Evolutionary conservation across 2,113 vertebrate genomes (phyloP).

Genomic region (Colaptes auratus): DNA sequence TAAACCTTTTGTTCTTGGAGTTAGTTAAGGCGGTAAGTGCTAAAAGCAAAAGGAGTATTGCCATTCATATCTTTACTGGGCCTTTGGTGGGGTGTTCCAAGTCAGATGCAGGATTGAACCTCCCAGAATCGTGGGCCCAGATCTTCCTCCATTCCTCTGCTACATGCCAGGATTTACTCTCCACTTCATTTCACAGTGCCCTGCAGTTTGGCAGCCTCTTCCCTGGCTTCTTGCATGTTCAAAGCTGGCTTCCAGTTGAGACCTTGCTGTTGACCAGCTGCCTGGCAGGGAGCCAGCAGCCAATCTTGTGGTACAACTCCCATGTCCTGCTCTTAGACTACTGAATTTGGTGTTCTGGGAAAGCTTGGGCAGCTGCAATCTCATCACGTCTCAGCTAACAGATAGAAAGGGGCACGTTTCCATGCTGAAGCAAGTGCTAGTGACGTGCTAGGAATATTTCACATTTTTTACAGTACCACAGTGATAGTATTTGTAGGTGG

Average conservation of each 20-base stretch:
- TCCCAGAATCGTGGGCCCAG: fast-evolving
- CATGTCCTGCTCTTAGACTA: background rate
- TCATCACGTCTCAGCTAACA: background rate
- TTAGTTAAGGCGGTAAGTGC: fast-evolving
- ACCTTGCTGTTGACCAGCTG: background rate
- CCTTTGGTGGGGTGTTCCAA: background rate
- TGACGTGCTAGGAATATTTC: background rate
- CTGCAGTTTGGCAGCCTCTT: background rate
- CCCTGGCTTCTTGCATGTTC: fast-evolving
- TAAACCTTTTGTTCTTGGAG: background rate
- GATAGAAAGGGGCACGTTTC: background rate
- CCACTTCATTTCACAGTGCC: background rate
- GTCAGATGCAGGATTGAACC: background rate
- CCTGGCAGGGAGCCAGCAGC: background rate
- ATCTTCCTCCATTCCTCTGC: background rate
- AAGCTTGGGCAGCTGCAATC: background rate
- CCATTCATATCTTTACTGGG: background rate
- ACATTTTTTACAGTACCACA: background rate
- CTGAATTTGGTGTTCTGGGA: background rate
- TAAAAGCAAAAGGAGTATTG: background rate
- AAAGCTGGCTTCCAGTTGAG: background rate
- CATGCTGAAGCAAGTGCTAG: background rate
- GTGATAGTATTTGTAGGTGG: background rate
- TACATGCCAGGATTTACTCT: fast-evolving
- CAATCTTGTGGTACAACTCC: fast-evolving